Base-by-base conservation (phyloP, 2,888 invertebrate genomes). In the Coelinius sp. region DNA sequence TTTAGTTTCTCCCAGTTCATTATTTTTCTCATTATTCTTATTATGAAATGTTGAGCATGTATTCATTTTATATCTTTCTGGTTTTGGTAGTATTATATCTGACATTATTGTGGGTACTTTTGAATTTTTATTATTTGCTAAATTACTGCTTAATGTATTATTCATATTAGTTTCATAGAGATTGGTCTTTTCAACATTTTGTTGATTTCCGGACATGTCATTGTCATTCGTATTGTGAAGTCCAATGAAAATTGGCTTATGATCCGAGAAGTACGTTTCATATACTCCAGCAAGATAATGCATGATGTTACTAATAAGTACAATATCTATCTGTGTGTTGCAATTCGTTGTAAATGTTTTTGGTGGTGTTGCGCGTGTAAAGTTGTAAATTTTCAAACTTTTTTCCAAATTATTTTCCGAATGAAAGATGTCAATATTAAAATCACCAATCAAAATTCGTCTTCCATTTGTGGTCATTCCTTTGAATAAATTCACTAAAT, bases 301-400 rank as follows among this genome's bases (percentile, higher is more conserved):
- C 0, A 12, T n/a, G 24, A 72, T 66, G 10, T 64, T 53, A 25
- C 64, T 31, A 12, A 75, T 62, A 53, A 74, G 72, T 49, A 75
- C 70, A 7, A 75, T 38, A 27, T 75, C 74, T n/a, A 75, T 75
- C 31, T 75, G 72, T 12, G 72, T 67, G 41, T 70, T 67, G 35
- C 70, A 70, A 49, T 75, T 72, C 22, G 72, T 75, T 7, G 72
- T 72, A 14, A 59, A 72, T 44, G 67, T 70, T 25, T 38, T 24
- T 0, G 63, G 20, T 6, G n/a, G 24, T 41, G 69, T 65, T 1
- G 44, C 44, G 4, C 2, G 14, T 46, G 4, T 14, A 10, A 68
- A 70, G 52, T 63, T 44, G 27, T 71, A 35, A 2, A 14, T 3
- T 20, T 62, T 66, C 38, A 72, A 71, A 63, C 25, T 46, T 27